A percentile compares a stretch with the other conserved stretches of the same genome.
These are phyloP conservation scores for Myripristis jacobus DNA, from an alignment of 2,797 vertebrate species.

Conservation along the genomic window DNA sequence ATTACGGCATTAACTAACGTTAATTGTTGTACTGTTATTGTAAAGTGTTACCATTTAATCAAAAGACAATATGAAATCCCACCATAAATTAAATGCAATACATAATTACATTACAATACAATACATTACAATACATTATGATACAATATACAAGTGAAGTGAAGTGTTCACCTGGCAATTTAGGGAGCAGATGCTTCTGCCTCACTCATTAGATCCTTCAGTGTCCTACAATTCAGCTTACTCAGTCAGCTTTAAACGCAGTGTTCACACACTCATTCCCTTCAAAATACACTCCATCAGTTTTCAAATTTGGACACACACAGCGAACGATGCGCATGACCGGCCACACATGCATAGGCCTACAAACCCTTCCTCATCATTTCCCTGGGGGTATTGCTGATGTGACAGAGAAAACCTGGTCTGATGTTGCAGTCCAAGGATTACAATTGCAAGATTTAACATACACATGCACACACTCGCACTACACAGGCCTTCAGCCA, in stretches of 20 bases:
- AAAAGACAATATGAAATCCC: no score
- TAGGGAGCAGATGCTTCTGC: no score
- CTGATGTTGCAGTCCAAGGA: slow-evolving; percentile 58
- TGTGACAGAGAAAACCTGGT: slow-evolving; percentile 65
- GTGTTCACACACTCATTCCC: slow-evolving; percentile 30
- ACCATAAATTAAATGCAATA: no score
- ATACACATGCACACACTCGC: slow-evolving; percentile 42
- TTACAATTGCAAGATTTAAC: slow-evolving; percentile 59
- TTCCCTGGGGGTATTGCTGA: slow-evolving; percentile 60
- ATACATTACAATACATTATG: no score
- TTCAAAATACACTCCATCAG: slow-evolving; percentile 57
- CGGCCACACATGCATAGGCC: slow-evolving; percentile 41
- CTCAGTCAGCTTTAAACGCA: slow-evolving; percentile 41
- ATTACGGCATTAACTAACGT: no score
- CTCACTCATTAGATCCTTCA: slow-evolving; percentile 28
- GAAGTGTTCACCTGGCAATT: no score
- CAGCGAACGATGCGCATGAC: slow-evolving; percentile 38
- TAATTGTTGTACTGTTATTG: no score
- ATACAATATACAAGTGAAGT: no score
- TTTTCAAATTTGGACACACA: slow-evolving; percentile 50
- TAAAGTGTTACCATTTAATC: no score
- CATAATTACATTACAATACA: no score
- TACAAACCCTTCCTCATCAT: slow-evolving; percentile 37
- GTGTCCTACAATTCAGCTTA: slow-evolving; percentile 28
- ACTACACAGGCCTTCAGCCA: slow-evolving; percentile 57